Evolutionary conservation across 1,140 invertebrate species (phyloP).

Genomic region (Drosophila repleta): DNA sequence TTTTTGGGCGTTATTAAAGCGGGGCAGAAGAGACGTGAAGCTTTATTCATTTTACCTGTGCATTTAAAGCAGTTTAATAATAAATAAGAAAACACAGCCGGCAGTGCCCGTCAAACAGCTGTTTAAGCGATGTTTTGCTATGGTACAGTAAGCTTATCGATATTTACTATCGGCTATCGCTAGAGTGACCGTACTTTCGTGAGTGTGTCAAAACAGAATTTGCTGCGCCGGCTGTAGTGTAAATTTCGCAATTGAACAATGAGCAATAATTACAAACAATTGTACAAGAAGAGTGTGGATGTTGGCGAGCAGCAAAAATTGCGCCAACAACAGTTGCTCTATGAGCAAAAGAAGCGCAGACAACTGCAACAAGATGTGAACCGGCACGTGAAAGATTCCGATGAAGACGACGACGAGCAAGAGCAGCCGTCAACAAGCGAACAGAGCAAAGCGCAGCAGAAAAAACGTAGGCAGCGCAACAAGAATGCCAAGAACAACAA

Average conservation of each 20-base stretch:
- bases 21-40: conserved; percentile 69
- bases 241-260: conserved; percentile 2
- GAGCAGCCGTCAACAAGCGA: background rate
- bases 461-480: conserved; percentile 16
- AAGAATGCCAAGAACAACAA: conserved; percentile 14
- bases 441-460: conserved; percentile 26
- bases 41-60: conserved; percentile 59
- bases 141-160: background rate
- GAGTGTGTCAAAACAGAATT: background rate
- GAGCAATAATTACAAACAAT: conserved; percentile 42
- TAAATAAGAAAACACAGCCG: conserved; percentile 1
- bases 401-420: conserved; percentile 2
- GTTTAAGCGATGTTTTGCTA: conserved; percentile 7
- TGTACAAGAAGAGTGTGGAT: conserved; percentile 64
- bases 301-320: conserved; percentile 56
- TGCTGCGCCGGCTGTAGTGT: conserved; percentile 6
- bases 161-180: background rate
- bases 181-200: conserved; percentile 3
- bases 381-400: conserved; percentile 33
- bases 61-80: background rate
- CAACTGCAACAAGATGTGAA: conserved; percentile 79
- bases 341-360: conserved; percentile 55
- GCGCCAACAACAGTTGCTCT: conserved; percentile 46
- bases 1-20: conserved; percentile 84
- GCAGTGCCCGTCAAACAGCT: conserved; percentile 14